phyloP scores from a whole-genome alignment of 2,113 vertebrate species.

The Gambusia affinis region DNA sequence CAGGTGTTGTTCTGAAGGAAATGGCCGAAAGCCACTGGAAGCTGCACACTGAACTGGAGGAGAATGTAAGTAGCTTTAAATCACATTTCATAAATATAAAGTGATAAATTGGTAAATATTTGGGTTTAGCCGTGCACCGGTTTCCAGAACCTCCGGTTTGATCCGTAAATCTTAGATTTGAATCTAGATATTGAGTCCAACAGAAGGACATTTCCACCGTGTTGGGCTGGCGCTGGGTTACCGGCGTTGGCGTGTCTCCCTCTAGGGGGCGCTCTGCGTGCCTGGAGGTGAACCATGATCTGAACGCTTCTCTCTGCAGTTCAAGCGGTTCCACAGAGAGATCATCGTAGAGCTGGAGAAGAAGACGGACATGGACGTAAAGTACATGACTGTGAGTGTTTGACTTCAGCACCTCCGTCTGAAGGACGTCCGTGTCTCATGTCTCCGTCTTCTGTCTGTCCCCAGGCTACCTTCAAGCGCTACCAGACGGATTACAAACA shows the following conservation, averaged over 20 bases:
- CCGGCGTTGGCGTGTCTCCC: too few species aligned
- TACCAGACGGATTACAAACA: constrained; percentile 93
- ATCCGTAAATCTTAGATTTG: too few species aligned
- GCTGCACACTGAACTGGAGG: constrained; percentile 89
- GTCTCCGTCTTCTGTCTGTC: constrained; percentile 13
- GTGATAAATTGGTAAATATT: background rate
- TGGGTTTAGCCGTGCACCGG: background rate
- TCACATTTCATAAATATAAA: background rate
- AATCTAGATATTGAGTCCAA: too few species aligned
- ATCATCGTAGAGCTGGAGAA: constrained; percentile 92
- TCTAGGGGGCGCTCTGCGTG: too few species aligned
- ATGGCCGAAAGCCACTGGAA: constrained; percentile 91
- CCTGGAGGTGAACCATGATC: background rate
- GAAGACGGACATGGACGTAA: constrained; percentile 96
- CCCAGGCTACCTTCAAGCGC: constrained; percentile 93
- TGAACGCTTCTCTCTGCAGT: constrained; percentile 75
- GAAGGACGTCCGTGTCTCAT: background rate
- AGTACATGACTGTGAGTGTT: constrained; percentile 94
- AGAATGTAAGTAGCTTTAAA: constrained; percentile 85
- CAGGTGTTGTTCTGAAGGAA: constrained; percentile 92
- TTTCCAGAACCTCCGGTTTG: background rate
- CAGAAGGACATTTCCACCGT: too few species aligned
- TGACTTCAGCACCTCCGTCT: background rate
- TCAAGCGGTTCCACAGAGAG: constrained; percentile 92
- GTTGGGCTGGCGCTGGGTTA: too few species aligned